Evolutionary conservation across 2,113 vertebrate genomes (phyloP), one percentile per base, ranked within the genome.

Genomic region (Mixornis gularis): DNA sequence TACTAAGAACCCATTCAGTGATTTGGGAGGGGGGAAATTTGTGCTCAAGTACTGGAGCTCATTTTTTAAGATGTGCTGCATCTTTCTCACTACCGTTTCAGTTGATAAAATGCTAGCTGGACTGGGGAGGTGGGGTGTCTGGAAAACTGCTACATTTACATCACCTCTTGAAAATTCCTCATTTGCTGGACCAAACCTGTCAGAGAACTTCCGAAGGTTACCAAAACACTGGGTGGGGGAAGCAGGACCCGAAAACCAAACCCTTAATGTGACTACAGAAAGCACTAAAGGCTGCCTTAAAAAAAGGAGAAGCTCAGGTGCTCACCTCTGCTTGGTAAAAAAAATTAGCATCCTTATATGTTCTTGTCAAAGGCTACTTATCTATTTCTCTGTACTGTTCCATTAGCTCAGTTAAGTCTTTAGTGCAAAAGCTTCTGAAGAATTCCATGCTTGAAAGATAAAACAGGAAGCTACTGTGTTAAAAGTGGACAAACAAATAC

Each of bases 361-460:
- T 70, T 87, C 63, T 82, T 79, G 69, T 59, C 29, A 79, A 92
- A 87, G 34, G 40, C 25, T 36, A 56, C 24, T 91, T 93, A 21
- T 13, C 90, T 94, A 51, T 55, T 95, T 89, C 63, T 49, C n/a
- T 77, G 71, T 87, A 36, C 41, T 87, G 32, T 85, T 93, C 27
- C 60, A 58, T 89, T 94, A 87, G 46, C 46, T 46, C 30, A 82
- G 48, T 69, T 77, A 68, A 79, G 44, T 46, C 63, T 77, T 87
- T 24, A 80, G 65, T 88, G 43, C 19, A 66, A 80, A 91, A 90
- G 68, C 68, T 78, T 90, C 76, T 79, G 76, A 95, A 44, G 48
- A 91, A 80, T 89, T 92, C 25, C n/a, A 32, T 74, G n/a, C 70
- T 76, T 73, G 32, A 96, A 91, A 82, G 70, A 89, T 85, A 82